Evolutionary conservation across 2,888 invertebrate genomes (phyloP).

Genomic region (Caenorhabditis sulstoni): DNA sequence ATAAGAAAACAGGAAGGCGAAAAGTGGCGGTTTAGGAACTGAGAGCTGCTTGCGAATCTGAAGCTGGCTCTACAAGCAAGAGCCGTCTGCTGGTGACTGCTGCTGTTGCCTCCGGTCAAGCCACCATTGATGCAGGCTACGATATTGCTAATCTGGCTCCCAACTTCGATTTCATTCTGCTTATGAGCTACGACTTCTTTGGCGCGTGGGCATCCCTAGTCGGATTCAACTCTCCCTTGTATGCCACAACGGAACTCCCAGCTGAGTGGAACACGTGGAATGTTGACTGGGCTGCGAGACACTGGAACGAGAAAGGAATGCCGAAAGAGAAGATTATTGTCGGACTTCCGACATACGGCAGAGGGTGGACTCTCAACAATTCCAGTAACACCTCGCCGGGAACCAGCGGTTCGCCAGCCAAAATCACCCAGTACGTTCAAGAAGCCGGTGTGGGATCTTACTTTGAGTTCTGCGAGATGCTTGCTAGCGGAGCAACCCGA

Average conservation of each 20-base stretch:
- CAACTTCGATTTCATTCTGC: constrained; percentile 72
- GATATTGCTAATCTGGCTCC: constrained; percentile 84
- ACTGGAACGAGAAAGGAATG: constrained; percentile 83
- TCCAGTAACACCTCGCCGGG: constrained; percentile 66
- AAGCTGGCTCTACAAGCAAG: constrained; percentile 65
- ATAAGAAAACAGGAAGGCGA: background rate
- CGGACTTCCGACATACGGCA: constrained; percentile 78
- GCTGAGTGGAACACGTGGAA: constrained; percentile 72
- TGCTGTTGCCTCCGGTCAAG: constrained; percentile 91
- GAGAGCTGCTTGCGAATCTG: constrained; percentile 71
- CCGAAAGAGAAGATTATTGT: constrained; percentile 76
- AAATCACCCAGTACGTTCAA: constrained; percentile 85
- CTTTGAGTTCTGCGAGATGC: constrained; percentile 93
- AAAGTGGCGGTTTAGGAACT: constrained; percentile 68
- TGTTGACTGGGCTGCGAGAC: constrained; percentile 88
- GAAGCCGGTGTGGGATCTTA: constrained; percentile 96
- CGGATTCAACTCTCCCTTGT: constrained; percentile 74
- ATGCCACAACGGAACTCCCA: constrained; percentile 64
- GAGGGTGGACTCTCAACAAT: constrained; percentile 77
- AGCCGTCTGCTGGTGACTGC: constrained; percentile 87
- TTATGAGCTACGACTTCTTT: constrained; percentile 78
- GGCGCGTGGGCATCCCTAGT: constrained; percentile 72
- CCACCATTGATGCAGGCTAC: constrained; percentile 91
- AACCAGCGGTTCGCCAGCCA: constrained; percentile 67
- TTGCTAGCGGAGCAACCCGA: constrained; percentile 88